phyloP scores from a whole-genome alignment of 2,113 vertebrate genomes.

The Actenoides hombroni region DNA sequence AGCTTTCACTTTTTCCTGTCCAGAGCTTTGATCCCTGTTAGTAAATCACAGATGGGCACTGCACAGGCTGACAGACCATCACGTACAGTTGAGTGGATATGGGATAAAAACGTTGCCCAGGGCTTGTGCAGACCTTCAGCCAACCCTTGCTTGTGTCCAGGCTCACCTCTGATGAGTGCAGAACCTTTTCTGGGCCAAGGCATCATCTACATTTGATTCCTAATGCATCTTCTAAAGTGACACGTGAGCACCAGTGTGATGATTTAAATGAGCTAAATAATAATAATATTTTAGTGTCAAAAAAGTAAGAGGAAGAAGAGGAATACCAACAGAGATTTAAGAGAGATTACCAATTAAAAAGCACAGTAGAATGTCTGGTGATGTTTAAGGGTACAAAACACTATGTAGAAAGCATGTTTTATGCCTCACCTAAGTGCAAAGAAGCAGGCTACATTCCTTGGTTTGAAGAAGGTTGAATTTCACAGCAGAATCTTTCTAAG shows the following conservation, averaged over 20 bases:
- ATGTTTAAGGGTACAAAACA: not conserved
- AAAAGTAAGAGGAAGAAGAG: not conserved
- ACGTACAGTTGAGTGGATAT: fast-evolving
- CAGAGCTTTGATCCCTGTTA: not conserved
- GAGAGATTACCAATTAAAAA: not conserved
- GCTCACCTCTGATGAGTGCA: not conserved
- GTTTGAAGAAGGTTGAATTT: not conserved
- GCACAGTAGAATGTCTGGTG: not conserved
- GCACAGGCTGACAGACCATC: not conserved
- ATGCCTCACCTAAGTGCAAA: not conserved
- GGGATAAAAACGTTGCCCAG: not conserved
- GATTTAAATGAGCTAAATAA: not conserved
- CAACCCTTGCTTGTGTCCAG: not conserved
- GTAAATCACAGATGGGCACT: not conserved
- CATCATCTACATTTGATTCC: not conserved
- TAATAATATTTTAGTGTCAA: not conserved
- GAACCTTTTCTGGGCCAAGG: not conserved
- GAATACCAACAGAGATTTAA: not conserved
- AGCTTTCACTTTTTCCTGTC: not conserved
- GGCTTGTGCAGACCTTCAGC: not conserved
- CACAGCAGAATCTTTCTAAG: not conserved
- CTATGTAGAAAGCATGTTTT: not conserved
- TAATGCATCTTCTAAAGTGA: not conserved
- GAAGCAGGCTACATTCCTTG: not conserved
- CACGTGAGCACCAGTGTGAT: not conserved